These are phyloP conservation scores for Esperia sulphurella DNA, from an alignment of 2,888 invertebrate species.

Conservation along the genomic window DNA sequence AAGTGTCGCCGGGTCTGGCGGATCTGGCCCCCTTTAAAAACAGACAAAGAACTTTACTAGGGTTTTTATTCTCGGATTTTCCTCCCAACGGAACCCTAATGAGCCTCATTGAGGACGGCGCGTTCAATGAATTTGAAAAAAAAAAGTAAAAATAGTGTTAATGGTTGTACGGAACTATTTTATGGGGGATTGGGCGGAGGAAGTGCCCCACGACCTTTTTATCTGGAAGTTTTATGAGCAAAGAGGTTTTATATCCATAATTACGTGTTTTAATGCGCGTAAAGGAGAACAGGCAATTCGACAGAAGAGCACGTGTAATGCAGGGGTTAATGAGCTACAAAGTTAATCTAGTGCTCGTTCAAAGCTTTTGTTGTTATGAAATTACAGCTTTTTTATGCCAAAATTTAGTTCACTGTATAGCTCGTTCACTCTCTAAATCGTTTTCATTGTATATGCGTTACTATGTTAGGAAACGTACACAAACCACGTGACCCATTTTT, in stretches of 20 bases:
- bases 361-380: background rate
- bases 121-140: constrained; percentile 68
- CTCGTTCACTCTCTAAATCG: no score
- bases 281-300: constrained; percentile 58
- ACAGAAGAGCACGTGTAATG: constrained; percentile 36
- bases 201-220: constrained; percentile 71
- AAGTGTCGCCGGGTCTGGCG: no score
- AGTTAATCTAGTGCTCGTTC: background rate
- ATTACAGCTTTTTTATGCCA: background rate
- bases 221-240: constrained; percentile 65
- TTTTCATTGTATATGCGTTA: no score
- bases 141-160: constrained; percentile 71
- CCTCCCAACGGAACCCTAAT: constrained; percentile 15
- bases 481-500: no score
- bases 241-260: constrained; percentile 76
- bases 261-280: constrained; percentile 61
- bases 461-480: no score
- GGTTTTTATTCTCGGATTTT: no score
- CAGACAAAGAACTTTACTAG: no score
- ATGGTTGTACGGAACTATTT: constrained; percentile 61
- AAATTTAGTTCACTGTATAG: background rate
- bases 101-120: constrained; percentile 70
- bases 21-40: no score
- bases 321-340: constrained; percentile 19
- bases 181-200: constrained; percentile 60